phyloP scores from a whole-genome alignment of 2,113 vertebrate genomes.

The human (Homo sapiens) region GRCh38 chr5:86620501-86621000 shows the following conservation, averaged over 20 bases:
- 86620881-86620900: background rate
- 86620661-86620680: constrained; percentile 72
- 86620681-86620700: constrained; percentile 30
- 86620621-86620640: background rate
- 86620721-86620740: constrained; percentile 37
- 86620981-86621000: background rate
- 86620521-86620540: constrained; percentile 78
- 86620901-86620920: background rate
- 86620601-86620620: background rate
- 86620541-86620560: constrained; percentile 86
- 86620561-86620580: constrained; percentile 80
- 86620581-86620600: background rate
- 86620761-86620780: constrained; percentile 29
- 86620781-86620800: constrained; percentile 49
- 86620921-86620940: background rate
- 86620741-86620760: constrained; percentile 83
- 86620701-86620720: constrained; percentile 57
- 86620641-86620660: constrained; percentile 46
- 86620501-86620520: constrained; percentile 81
- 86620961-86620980: background rate
- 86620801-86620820: background rate
- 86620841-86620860: background rate
- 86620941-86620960: background rate
- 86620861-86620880: background rate
- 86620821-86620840: background rate